Evolutionary conservation across 2,113 vertebrate species (phyloP), one percentile per base, ranked within the genome.

Genomic region (Gulo gulo): DNA sequence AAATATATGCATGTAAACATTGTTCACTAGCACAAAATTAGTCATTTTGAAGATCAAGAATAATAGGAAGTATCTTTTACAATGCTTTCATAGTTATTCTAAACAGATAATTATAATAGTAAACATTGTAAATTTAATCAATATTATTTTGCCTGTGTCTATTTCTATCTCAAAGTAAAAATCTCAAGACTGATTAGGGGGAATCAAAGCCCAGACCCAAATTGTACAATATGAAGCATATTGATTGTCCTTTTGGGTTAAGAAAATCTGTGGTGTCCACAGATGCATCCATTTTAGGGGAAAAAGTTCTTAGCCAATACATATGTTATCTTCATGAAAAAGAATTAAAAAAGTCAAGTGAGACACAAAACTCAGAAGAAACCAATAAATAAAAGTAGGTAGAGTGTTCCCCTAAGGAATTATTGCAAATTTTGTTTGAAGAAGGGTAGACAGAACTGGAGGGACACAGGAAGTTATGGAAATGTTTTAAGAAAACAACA

Each of bases 161-260:
- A 67, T 73, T 82, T 95, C 90, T 93, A 94, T n/a, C 55, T 34
- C 78, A 82, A 94, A 97, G 59, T 85, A 93, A 96, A 97, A 91
- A 97, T 45, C 39, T 2, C 8, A 73, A 79, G 73, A 29, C 42
- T 81, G 67, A 14, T 21, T 9, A 39, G 65, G 45, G 11, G 15
- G 7, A 73, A 76, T 52, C 26, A 71, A 69, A 88, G 31, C n/a
- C 26, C 67, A 84, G 18, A 63, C 23, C 23, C 71, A 57, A 57
- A 79, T 6, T 13, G 11, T 55, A 8, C 10, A 89, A 31, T 23
- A 45, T 69, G 74, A 34, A 84, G 26, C 23, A 11, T 9, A 57
- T 39, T 8, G 67, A 55, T 39, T 73, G n/a, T 96, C 63, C 8
- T 67, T 78, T 39, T 21, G 29, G 39, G 61, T 2, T 80, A 71